Base-by-base conservation (phyloP, 2,113 vertebrate species). In the Rattus norvegicus region DNA sequence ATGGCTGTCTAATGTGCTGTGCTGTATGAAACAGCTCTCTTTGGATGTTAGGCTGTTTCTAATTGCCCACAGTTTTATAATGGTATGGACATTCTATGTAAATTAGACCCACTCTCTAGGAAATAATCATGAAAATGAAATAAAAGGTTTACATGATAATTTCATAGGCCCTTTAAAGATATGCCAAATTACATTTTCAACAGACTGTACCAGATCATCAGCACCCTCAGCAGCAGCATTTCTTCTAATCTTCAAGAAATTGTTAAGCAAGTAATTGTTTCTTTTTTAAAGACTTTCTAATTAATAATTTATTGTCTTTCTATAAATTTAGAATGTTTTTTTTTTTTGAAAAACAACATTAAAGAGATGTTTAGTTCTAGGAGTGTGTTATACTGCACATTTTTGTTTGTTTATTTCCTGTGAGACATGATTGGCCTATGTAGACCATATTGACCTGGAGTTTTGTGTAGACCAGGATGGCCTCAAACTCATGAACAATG, bases 11-110 rank as follows among this genome's bases (percentile, higher is more conserved):
- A 81, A 91, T 96, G 56, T 92, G 5, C 91, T 97, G 76, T 95
- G 81, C 93, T 97, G 61, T 97, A 75, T 95, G 81, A 92, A 95
- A 94, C 86, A 86, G 86, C 36, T 97, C 30, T 95, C 88, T 95
- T 94, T 91, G 95, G 56, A 80, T 92, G 17, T 95, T 96, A 96
- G 96, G 90, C 93, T 92, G 76, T 95, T 97, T 95, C 67, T 94
- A 43, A 90, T 95, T 67, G 92, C 79, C 94, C n/a, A 97, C 56
- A 96, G 22, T 95, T 96, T 95, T 91, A 94, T 90, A 96, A 61
- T 61, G 54, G 56, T 59, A 86, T 93, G 92, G 47, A 61, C 54
- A 77, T 86, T 36, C 49, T 92, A 54, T 94, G 52, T 96, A 84
- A 95, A 47, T 86, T 93, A 90, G 80, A 91, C 49, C 91, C 77